Evolutionary conservation across 2,797 vertebrate species (phyloP).

Genomic region (Rhinatrema bivittatum): DNA sequence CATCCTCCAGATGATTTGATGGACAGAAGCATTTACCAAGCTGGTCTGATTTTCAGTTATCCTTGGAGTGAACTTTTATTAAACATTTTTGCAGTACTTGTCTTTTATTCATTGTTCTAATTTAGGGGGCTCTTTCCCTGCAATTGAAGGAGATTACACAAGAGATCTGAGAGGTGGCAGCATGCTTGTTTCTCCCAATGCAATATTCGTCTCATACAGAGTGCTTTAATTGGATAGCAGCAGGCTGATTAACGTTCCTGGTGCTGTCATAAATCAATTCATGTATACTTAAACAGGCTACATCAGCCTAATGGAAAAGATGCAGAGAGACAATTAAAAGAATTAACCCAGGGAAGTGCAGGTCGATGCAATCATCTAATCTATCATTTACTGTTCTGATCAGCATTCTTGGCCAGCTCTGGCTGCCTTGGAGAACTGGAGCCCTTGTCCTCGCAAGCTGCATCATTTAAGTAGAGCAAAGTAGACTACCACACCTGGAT

Average conservation of each 20-base stretch:
- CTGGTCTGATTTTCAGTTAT: too few species aligned
- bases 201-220: not conserved
- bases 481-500: slow-evolving; percentile 1
- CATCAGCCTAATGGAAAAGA: slow-evolving; percentile 37
- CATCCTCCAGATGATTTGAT: too few species aligned
- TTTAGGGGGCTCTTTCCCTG: too few species aligned
- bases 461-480: not conserved
- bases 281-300: slow-evolving; percentile 28
- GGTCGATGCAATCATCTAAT: slow-evolving; percentile 20
- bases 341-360: slow-evolving; percentile 32
- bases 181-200: not conserved
- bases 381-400: slow-evolving; percentile 13
- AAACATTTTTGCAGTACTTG: too few species aligned
- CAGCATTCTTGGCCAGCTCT: not conserved
- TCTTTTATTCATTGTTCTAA: too few species aligned
- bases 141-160: slow-evolving; percentile 5
- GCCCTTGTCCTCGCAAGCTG: slow-evolving; percentile 7
- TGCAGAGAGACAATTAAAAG: slow-evolving; percentile 41
- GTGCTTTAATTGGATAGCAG: slow-evolving; percentile 20
- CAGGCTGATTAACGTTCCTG: slow-evolving; percentile 22
- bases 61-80: too few species aligned
- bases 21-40: too few species aligned
- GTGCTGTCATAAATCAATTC: slow-evolving; percentile 36
- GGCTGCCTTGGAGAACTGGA: slow-evolving; percentile 1
- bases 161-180: slow-evolving; percentile 3